A percentile compares a stretch with the other conserved stretches of the same genome.
phyloP scores from a whole-genome alignment of 2,888 invertebrate genomes.

The Stenolophus ochropezus region DNA sequence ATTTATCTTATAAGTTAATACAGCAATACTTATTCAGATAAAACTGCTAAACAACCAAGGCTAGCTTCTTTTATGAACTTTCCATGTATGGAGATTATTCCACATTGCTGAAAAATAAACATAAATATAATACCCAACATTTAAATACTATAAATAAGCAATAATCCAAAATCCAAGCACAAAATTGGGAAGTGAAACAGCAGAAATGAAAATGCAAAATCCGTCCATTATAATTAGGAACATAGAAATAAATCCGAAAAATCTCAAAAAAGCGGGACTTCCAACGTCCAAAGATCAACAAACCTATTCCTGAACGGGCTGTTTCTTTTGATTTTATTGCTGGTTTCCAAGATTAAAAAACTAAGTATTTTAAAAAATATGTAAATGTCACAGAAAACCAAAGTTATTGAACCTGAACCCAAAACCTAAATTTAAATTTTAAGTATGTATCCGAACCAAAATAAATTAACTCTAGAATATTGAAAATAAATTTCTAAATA shows the following conservation, averaged over 20 bases:
- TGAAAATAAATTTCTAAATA: not conserved
- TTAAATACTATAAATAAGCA: not conserved
- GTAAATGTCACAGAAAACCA: too few species aligned
- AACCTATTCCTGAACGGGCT: too few species aligned
- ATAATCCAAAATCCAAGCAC: not conserved
- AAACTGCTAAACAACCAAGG: constrained; percentile 17
- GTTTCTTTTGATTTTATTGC: too few species aligned
- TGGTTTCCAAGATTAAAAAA: too few species aligned
- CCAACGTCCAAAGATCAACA: too few species aligned
- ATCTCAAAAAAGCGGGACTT: too few species aligned
- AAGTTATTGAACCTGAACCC: too few species aligned
- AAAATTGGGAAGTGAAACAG: not conserved
- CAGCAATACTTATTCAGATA: constrained; percentile 5
- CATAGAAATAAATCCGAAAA: too few species aligned
- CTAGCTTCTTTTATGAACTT: not conserved
- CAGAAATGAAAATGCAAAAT: not conserved
- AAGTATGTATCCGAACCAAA: not conserved
- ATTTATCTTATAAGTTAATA: constrained; percentile 9
- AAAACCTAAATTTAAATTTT: too few species aligned
- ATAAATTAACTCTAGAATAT: not conserved
- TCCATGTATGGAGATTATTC: constrained; percentile 6
- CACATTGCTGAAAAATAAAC: constrained; percentile 45
- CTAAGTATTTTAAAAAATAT: too few species aligned
- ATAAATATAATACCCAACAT: not conserved
- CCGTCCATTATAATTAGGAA: too few species aligned